Evolutionary conservation across 2,113 vertebrate genomes (phyloP), one percentile per base, ranked within the genome.

Genomic region (Prolemur simus): DNA sequence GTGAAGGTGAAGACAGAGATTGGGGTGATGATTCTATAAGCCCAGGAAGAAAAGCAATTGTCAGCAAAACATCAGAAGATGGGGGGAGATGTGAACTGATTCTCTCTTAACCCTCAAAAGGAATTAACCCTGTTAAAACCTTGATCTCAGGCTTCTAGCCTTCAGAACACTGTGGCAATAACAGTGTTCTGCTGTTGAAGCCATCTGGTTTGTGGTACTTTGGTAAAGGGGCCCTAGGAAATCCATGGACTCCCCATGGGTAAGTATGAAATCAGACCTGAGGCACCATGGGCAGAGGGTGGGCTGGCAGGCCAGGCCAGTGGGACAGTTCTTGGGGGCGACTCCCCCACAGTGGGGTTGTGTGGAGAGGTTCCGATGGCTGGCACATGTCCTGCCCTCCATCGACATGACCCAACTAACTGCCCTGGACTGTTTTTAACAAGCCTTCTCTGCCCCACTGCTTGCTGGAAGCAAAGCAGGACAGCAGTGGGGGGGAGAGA

Each of bases 311-410:
- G 23, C 27, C 0, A 0, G 37, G 21, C 29, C 5, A 18, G 37
- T 25, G 63, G 34, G 9, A 8, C 54, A 42, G 34, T 18, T 34
- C 42, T 87, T 68, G 29, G 64, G 39, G 49, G 58, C 0, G 1
- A 20, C 10, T 32, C 13, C 39, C 60, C 5, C 49, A 47, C 2
- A 27, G 49, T 17, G 74, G 23, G 63, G 15, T 25, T 49, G 9
- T 5, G 10, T 3, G 18, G 45, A 66, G n/a, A 56, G 0, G 6
- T 13, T n/a, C 63, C 23, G 29, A 18, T 2, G 21, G 17, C 34
- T 83, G 63, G 3, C 1, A 0, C 10, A 1, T 2, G 6, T 29
- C 71, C n/a, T 0, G 4, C 37, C 8, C 6, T 21, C 29, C 12
- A 5, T 4, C 25, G 21, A 86, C 20, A 2, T 0, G 54, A 60